phyloP scores from a whole-genome alignment of 2,113 vertebrate species.

The Colossoma macropomum region DNA sequence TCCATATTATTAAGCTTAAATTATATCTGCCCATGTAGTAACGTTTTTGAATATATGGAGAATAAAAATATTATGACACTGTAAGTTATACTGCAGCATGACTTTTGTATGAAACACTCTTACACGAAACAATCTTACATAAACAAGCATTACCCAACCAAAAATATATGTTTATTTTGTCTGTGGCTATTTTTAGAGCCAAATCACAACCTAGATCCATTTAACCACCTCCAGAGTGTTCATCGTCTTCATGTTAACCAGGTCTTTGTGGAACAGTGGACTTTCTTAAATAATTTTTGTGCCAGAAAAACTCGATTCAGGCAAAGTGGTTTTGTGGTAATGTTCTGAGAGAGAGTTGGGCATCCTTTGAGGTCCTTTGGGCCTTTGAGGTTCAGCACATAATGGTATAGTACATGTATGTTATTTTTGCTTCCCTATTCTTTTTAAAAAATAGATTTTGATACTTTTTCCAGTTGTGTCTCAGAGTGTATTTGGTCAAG shows the following conservation, averaged over 20 bases:
- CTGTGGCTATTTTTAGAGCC: background rate
- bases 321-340: slow-evolving; percentile 10
- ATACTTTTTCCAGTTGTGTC: background rate
- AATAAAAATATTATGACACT: too few species aligned
- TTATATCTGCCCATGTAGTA: too few species aligned
- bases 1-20: too few species aligned
- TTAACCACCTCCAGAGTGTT: background rate
- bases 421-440: background rate
- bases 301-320: background rate
- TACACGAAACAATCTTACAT: too few species aligned
- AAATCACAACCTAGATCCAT: background rate
- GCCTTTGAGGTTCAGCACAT: background rate
- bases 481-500: background rate
- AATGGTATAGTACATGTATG: background rate
- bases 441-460: background rate
- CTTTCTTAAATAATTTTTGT: background rate
- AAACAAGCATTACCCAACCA: background rate
- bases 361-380: too few species aligned
- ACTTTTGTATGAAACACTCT: background rate
- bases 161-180: background rate
- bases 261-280: background rate
- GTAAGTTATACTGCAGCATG: background rate
- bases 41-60: background rate
- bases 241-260: slow-evolving; percentile 36
- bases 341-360: slow-evolving; percentile 16